Conservation (phyloP, 2,113 vertebrate genomes). For the Rhadina sibilatrix region DNA sequence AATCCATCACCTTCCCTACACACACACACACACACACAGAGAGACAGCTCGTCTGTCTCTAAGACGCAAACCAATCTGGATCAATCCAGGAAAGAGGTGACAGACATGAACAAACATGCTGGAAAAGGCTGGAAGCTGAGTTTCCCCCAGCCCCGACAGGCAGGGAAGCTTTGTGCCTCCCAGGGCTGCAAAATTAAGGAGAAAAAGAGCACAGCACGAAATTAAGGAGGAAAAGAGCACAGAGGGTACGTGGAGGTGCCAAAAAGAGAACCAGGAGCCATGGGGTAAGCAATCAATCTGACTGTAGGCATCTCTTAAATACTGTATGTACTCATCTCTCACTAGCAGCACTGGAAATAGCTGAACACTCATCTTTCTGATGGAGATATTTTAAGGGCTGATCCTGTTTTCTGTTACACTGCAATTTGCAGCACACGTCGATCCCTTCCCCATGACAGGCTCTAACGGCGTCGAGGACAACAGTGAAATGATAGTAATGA, state of each 20-base stretch:
- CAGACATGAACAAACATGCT: constrained; percentile 1
- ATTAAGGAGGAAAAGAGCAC: not conserved
- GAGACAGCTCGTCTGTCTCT: constrained; percentile 17
- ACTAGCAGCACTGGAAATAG: constrained; percentile 33
- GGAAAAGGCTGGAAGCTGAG: not conserved
- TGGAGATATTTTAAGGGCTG: constrained; percentile 27
- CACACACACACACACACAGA: not conserved
- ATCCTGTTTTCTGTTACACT: constrained; percentile 13
- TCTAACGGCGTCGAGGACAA: not conserved
- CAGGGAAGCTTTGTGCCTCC: not conserved
- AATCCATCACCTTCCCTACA: not conserved
- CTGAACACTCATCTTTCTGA: constrained; percentile 43
- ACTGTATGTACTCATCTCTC: constrained; percentile 23
- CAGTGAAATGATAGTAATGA: not conserved
- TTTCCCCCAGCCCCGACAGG: not conserved
- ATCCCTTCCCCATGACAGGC: not conserved
- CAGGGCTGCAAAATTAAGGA: not conserved
- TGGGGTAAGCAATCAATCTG: not conserved
- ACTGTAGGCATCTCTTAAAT: constrained; percentile 36
- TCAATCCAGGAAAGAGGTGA: not conserved
- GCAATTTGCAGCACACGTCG: not conserved
- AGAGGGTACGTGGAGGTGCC: not conserved
- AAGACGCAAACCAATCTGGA: not conserved
- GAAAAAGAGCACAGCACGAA: not conserved
- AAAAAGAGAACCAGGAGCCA: not conserved